Conservation (phyloP, 2,113 vertebrate species). For the Leptobrachium ailaonicum region DNA sequence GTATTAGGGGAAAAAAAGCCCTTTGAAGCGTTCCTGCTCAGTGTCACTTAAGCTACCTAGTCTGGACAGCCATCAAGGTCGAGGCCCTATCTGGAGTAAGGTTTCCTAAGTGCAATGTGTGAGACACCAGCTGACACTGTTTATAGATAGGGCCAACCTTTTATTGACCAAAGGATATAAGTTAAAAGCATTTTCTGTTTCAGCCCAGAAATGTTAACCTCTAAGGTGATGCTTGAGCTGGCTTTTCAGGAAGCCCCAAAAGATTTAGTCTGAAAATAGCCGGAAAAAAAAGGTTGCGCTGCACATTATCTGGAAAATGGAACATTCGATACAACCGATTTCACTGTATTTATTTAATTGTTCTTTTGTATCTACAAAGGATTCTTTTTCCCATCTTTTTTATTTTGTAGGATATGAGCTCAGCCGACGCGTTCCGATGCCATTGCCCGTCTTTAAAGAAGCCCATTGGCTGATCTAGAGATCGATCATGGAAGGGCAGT, state of each 20-base stretch:
- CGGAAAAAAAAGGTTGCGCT: constrained; percentile 46
- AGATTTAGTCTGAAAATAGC: constrained; percentile 64
- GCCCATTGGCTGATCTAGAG: constrained; percentile 55
- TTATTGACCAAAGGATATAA: constrained; percentile 73
- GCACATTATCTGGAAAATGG: constrained; percentile 60
- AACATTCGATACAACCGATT: constrained; percentile 53
- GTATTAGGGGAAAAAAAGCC: constrained; percentile 52
- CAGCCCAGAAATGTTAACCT: constrained; percentile 76
- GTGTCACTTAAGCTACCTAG: constrained; percentile 67
- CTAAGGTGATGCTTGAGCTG: constrained; percentile 76
- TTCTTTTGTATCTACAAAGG: constrained; percentile 60
- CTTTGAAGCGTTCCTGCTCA: constrained; percentile 68
- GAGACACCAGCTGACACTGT: constrained; percentile 82
- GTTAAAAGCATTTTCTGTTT: constrained; percentile 76
- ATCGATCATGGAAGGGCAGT: constrained; percentile 62
- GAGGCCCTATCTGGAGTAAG: constrained; percentile 74
- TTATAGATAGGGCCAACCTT: constrained; percentile 74
- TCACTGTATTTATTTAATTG: constrained; percentile 56
- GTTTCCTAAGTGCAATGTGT: constrained; percentile 82
- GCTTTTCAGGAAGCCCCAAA: constrained; percentile 63
- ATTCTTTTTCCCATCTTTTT: constrained; percentile 45
- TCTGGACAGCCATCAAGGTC: constrained; percentile 69
- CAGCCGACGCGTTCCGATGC: constrained; percentile 61
- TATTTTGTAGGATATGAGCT: constrained; percentile 55
- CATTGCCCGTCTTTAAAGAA: constrained; percentile 56